A percentile compares a stretch with the other conserved stretches of the same genome.
Evolutionary conservation across 2,888 invertebrate species (phyloP).

Genomic region (Agonopterix arenella): DNA sequence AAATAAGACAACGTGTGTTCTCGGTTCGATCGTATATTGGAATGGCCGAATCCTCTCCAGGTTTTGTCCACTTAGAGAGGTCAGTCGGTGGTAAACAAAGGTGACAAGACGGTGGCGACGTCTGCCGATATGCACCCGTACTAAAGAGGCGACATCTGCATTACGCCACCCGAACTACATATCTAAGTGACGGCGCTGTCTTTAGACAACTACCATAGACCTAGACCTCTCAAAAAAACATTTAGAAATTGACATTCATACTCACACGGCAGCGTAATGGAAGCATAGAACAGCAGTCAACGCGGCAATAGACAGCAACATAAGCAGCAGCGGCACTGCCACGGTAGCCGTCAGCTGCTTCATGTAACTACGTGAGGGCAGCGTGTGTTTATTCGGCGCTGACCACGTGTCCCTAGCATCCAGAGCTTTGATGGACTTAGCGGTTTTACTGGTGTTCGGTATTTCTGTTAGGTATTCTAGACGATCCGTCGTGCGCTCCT

Average conservation of each 20-base stretch:
- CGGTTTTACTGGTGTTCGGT: conserved; percentile 29
- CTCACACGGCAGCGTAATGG: conserved; percentile 68
- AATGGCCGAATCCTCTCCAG: too few relatives aligned
- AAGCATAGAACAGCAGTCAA: conserved; percentile 85
- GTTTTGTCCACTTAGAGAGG: too few relatives aligned
- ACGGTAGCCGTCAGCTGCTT: conserved; percentile 83
- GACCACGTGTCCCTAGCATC: conserved; percentile 71
- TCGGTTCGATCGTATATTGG: too few relatives aligned
- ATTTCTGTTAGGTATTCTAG: conserved; percentile 50
- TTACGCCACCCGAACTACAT: too few relatives aligned
- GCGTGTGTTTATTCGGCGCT: conserved; percentile 74
- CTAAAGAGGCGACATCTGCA: too few relatives aligned
- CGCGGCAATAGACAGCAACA: conserved; percentile 80
- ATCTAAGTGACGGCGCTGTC: too few relatives aligned
- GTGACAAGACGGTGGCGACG: too few relatives aligned
- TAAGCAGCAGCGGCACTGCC: conserved; percentile 81
- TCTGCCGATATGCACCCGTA: too few relatives aligned
- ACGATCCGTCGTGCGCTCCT: conserved; percentile 43
- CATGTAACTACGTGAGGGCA: conserved; percentile 83
- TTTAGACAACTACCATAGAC: too few relatives aligned
- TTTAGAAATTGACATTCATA: neutral
- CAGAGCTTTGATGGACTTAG: conserved; percentile 23
- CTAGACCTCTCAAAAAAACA: too few relatives aligned
- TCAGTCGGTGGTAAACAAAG: too few relatives aligned
- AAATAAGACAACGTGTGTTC: too few relatives aligned